phyloP scores from a whole-genome alignment of 2,888 invertebrate genomes.

The Hanleya hanleyi region DNA sequence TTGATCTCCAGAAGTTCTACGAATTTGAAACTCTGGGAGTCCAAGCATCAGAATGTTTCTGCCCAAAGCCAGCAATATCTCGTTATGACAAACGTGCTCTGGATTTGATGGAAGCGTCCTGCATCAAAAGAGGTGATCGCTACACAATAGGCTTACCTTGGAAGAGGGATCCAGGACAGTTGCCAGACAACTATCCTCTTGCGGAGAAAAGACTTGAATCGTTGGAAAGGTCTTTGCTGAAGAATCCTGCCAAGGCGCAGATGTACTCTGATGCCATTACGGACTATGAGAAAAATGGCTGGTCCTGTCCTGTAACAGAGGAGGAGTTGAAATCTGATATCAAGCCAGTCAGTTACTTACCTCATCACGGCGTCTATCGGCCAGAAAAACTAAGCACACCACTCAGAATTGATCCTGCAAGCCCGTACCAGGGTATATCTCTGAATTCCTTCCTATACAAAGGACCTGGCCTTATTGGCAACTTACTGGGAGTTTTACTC shows the following conservation, averaged over 20 bases:
- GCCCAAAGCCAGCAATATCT: not conserved
- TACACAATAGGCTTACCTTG: conserved; percentile 15
- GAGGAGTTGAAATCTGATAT: conserved; percentile 2
- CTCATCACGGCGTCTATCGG: conserved; percentile 19
- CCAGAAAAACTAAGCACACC: conserved; percentile 18
- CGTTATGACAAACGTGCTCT: not conserved
- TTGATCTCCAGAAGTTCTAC: conserved; percentile 13
- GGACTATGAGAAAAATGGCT: conserved; percentile 18
- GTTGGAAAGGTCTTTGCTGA: conserved; percentile 12
- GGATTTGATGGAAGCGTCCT: not conserved
- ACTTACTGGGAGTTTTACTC: conserved; percentile 13
- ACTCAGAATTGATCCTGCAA: conserved; percentile 17
- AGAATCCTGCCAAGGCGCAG: conserved; percentile 8
- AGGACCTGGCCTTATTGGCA: conserved; percentile 17
- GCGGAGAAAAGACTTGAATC: conserved; percentile 17
- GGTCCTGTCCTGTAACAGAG: not conserved
- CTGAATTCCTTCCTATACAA: too few relatives aligned
- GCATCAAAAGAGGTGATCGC: not conserved
- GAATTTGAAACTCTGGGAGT: conserved; percentile 20
- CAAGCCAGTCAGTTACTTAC: conserved; percentile 13
- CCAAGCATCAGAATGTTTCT: conserved; percentile 12
- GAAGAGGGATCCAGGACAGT: conserved; percentile 9
- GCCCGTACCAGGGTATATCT: conserved; percentile 3
- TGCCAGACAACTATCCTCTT: conserved; percentile 16
- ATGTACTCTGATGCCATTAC: conserved; percentile 8